These are phyloP conservation scores for Coenonympha glycerion DNA, from an alignment of 2,888 invertebrate species.

Conservation along the genomic window DNA sequence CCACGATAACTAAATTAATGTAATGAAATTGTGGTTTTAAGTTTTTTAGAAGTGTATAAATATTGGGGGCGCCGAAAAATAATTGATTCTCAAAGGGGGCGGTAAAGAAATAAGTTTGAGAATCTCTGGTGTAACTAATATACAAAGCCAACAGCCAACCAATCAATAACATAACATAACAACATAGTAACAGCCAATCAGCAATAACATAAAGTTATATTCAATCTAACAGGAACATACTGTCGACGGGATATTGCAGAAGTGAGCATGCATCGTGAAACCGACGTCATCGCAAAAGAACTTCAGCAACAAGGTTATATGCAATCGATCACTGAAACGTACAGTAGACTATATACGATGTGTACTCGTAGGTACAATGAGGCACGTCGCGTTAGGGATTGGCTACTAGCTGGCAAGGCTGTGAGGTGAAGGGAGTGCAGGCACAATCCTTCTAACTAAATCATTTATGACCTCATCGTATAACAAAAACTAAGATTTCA, in stretches of 20 bases:
- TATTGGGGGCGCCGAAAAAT: too few species aligned
- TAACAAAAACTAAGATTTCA: background rate
- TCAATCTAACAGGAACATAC: background rate
- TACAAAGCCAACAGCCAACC: too few species aligned
- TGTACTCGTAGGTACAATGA: slow-evolving; percentile 8
- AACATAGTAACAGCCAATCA: too few species aligned
- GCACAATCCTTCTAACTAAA: slow-evolving; percentile 9
- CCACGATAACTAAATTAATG: too few species aligned
- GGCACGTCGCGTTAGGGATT: slow-evolving; percentile 23
- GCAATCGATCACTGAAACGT: slow-evolving; percentile 21
- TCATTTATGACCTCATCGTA: slow-evolving; percentile 4
- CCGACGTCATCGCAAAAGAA: slow-evolving; percentile 22
- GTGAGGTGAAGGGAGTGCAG: slow-evolving; percentile 22
- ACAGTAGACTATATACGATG: background rate
- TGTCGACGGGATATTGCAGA: slow-evolving; percentile 16
- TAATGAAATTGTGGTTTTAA: too few species aligned
- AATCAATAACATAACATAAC: too few species aligned
- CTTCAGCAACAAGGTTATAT: slow-evolving; percentile 23
- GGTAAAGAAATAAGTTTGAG: too few species aligned
- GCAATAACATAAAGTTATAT: too few species aligned
- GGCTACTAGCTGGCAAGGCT: slow-evolving; percentile 21
- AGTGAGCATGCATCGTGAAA: slow-evolving; percentile 20
- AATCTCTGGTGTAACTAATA: too few species aligned
- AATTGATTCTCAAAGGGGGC: too few species aligned
- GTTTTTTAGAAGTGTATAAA: too few species aligned